A percentile compares a stretch with the other conserved stretches of the same genome.
Evolutionary conservation across 2,113 vertebrate genomes (phyloP).

Genomic region (Vulpes ferrilata): DNA sequence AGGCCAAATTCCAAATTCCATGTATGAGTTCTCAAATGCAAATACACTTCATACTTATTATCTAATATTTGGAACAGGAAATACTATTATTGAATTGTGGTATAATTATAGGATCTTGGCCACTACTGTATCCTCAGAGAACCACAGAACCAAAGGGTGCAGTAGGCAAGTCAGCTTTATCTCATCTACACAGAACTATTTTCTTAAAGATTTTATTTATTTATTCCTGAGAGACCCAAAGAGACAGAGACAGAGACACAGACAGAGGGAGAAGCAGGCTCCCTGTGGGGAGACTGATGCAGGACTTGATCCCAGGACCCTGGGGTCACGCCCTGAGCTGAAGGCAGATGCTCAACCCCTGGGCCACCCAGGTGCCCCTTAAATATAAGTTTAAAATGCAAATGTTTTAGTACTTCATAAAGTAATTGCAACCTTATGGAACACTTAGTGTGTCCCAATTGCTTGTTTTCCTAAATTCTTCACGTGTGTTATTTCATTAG

Average conservation of each 20-base stretch:
- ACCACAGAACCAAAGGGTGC: neutral
- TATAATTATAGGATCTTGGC: neutral
- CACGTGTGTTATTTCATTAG: neutral
- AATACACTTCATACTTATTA: neutral
- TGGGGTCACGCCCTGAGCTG: neutral
- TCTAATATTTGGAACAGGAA: neutral
- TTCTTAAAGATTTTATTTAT: neutral
- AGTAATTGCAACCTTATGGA: neutral
- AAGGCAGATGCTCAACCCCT: neutral
- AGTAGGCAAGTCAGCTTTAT: neutral
- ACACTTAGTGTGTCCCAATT: neutral
- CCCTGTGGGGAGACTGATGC: accelerated
- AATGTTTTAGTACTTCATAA: neutral
- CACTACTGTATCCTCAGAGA: neutral
- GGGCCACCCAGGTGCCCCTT: neutral
- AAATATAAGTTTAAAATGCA: neutral
- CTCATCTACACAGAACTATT: neutral
- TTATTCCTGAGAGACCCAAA: neutral
- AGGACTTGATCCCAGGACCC: neutral
- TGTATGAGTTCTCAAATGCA: neutral
- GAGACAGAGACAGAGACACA: neutral
- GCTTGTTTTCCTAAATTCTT: neutral
- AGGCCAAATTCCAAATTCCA: neutral
- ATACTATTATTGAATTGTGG: neutral
- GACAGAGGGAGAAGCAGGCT: neutral